Conservation (phyloP, 1,140 invertebrate genomes). For the Drosophila obscura region DNA sequence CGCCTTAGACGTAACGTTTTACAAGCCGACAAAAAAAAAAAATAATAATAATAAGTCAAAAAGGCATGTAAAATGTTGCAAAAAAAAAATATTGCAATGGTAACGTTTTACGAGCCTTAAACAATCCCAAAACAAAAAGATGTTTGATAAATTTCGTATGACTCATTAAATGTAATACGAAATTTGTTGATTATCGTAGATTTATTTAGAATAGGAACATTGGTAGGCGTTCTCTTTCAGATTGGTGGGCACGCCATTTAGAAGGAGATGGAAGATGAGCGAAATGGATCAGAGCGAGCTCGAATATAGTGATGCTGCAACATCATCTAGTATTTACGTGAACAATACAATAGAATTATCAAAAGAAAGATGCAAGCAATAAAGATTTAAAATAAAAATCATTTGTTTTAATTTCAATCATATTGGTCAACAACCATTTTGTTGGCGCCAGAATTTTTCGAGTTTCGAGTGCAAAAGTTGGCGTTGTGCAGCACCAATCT, state of each 20-base stretch:
- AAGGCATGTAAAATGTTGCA: constrained; percentile 70
- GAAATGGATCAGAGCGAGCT: constrained; percentile 9
- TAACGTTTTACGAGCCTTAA: constrained; percentile 75
- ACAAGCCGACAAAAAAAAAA: constrained; percentile 37
- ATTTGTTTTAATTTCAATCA: too few species aligned
- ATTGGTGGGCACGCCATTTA: constrained; percentile 2
- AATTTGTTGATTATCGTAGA: background rate
- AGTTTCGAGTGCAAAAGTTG: background rate
- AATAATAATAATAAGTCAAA: constrained; percentile 13
- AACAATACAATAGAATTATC: too few species aligned
- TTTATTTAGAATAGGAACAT: constrained; percentile 12
- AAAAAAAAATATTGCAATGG: constrained; percentile 19
- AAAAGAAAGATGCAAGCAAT: too few species aligned
- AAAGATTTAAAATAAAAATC: too few species aligned
- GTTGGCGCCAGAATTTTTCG: constrained; percentile 12
- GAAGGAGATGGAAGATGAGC: constrained; percentile 12
- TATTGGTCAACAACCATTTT: constrained; percentile 14
- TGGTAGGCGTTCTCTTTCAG: constrained; percentile 19
- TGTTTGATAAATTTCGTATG: constrained; percentile 21
- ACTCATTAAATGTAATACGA: constrained; percentile 33
- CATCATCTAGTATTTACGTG: too few species aligned
- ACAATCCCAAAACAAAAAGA: constrained; percentile 11
- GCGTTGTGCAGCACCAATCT: too few species aligned
- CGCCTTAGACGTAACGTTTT: constrained; percentile 54
- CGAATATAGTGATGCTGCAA: too few species aligned